These are phyloP conservation scores for Psix sp. DNA, from an alignment of 1,140 invertebrate genomes.

Conservation along the genomic window DNA sequence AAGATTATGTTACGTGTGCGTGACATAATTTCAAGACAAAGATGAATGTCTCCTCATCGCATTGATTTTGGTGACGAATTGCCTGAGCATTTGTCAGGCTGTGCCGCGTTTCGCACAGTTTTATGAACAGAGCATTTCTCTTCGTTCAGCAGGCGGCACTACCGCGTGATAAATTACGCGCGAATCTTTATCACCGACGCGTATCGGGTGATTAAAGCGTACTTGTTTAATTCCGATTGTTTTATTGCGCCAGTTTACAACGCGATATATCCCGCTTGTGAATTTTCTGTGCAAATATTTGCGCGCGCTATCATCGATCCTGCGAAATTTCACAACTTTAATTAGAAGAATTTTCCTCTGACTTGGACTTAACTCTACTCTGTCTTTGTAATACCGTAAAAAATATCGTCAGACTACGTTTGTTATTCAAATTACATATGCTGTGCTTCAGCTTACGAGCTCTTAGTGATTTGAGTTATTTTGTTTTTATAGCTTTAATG, in stretches of 20 bases:
- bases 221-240: constrained; percentile 62
- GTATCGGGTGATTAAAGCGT: constrained; percentile 60
- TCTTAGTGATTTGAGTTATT: not conserved
- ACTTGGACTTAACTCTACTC: not conserved
- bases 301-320: constrained; percentile 32
- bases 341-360: constrained; percentile 17
- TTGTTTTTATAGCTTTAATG: not conserved
- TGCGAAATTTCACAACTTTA: constrained; percentile 28
- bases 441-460: too few species aligned
- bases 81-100: constrained; percentile 47
- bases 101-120: constrained; percentile 47
- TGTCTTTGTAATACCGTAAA: too few species aligned
- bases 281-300: constrained; percentile 50
- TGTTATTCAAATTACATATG: too few species aligned
- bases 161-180: constrained; percentile 53
- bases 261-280: constrained; percentile 51
- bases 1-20: constrained; percentile 24
- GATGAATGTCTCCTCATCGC: constrained; percentile 33
- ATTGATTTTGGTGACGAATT: constrained; percentile 55
- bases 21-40: constrained; percentile 40
- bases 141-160: constrained; percentile 40
- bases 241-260: constrained; percentile 54
- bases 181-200: constrained; percentile 60
- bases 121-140: constrained; percentile 61
- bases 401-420: too few species aligned